A percentile compares a stretch with the other conserved stretches of the same genome.
phyloP scores from a whole-genome alignment of 92 coral and sea anemone genomes.

The Phenganax stokvisi region DNA sequence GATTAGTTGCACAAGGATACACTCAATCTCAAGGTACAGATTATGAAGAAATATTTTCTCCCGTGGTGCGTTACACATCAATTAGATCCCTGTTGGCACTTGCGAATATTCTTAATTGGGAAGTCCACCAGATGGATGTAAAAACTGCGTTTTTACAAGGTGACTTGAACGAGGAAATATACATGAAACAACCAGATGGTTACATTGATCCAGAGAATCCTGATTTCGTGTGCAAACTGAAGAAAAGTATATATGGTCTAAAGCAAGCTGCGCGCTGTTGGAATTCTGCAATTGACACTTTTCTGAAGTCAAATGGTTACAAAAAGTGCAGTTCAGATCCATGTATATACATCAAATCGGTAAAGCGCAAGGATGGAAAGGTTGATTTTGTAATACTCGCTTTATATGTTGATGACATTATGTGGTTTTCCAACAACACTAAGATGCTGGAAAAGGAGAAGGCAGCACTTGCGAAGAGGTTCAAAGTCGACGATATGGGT shows the following conservation, averaged over 20 bases:
- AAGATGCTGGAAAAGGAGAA: constrained; percentile 24
- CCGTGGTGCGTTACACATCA: neutral
- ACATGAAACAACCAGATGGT: constrained; percentile 33
- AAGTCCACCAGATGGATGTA: constrained; percentile 32
- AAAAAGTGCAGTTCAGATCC: constrained; percentile 13
- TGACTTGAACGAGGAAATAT: constrained; percentile 17
- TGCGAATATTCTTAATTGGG: constrained; percentile 21
- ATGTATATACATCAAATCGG: constrained; percentile 8
- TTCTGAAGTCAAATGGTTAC: constrained; percentile 3
- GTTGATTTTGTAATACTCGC: constrained; percentile 20
- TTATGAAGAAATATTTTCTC: neutral
- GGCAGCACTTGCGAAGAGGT: neutral
- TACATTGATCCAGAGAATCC: constrained; percentile 10
- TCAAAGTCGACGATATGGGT: neutral
- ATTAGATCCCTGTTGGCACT: constrained; percentile 23
- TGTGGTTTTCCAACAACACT: constrained; percentile 17
- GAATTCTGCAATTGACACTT: too few relatives aligned
- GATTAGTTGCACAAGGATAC: neutral
- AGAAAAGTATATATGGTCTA: constrained; percentile 8
- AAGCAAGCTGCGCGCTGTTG: constrained; percentile 31
- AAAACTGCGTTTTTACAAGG: constrained; percentile 30
- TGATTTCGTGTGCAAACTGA: constrained; percentile 10
- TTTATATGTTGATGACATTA: constrained; percentile 30
- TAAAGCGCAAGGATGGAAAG: neutral
- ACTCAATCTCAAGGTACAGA: neutral